Evolutionary conservation across 2,113 vertebrate genomes (phyloP).

Genomic region (Maccullochella peelii): DNA sequence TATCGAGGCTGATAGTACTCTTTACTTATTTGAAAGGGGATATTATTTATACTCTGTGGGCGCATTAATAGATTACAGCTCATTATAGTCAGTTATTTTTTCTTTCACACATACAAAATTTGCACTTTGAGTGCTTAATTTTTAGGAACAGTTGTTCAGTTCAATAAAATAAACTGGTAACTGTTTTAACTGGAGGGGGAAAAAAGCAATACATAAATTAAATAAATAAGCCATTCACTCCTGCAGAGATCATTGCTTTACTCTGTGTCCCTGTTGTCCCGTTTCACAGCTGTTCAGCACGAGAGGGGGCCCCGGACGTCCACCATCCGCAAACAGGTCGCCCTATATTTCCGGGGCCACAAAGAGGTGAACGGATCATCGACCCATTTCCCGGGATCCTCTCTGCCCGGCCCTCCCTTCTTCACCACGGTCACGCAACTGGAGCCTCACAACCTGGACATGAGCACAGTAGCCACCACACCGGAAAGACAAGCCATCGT

Average conservation of each 20-base stretch:
- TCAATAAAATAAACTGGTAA: background rate
- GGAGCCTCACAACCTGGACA: conserved; percentile 94
- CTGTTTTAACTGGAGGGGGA: background rate
- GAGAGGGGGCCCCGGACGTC: conserved; percentile 97
- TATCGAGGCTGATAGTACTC: conserved; percentile 33
- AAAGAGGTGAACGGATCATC: conserved; percentile 93
- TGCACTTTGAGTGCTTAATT: background rate
- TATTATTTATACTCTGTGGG: conserved; percentile 4
- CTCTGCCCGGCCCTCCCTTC: conserved; percentile 92
- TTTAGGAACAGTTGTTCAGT: background rate
- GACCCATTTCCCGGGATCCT: conserved; percentile 89
- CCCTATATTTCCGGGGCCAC: conserved; percentile 97
- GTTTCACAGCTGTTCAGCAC: conserved; percentile 93
- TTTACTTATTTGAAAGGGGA: background rate
- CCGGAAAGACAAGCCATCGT: conserved; percentile 94
- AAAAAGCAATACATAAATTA: background rate
- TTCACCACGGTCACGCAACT: conserved; percentile 96
- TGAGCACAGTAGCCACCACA: conserved; percentile 89
- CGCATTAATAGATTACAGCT: conserved; percentile 1
- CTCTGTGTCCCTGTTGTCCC: conserved; percentile 26
- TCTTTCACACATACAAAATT: background rate
- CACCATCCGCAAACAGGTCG: conserved; percentile 98
- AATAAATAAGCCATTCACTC: conserved; percentile 10
- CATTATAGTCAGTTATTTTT: conserved; percentile 25
- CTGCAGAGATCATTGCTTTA: conserved; percentile 25